Evolutionary conservation across 2,113 vertebrate species (phyloP), one percentile per base, ranked within the genome.

Genomic region (Ardeotis arabs): DNA sequence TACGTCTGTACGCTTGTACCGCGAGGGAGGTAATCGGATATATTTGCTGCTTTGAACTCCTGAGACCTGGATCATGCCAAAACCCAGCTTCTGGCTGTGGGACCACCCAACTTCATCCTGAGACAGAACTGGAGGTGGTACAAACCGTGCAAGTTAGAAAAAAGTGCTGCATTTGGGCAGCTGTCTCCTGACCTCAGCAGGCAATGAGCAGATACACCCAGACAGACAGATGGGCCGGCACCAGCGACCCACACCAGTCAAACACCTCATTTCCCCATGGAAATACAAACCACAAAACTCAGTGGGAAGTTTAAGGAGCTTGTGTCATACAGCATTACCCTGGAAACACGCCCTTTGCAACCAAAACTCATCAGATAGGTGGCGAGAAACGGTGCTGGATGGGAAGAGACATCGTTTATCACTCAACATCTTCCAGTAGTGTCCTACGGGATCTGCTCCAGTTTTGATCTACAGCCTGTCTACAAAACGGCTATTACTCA

Each of bases 381-480:
- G 2, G 11, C 2, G 10, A 80, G 66, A 76, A 90, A 69, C 0
- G 0, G 29, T 68, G 78, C 75, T 56, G 82, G 75, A 45, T 50
- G 59, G 37, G 67, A 62, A 50, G 77, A 19, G 16, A 88, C 9
- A 35, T 44, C 49, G 17, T 80, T 80, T 60, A 67, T 80, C 87
- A 69, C 59, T 56, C 49, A 49, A 76, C 80, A 89, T 21, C 79
- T 84, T 85, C 56, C 62, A 47, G 90, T 7, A 90, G 25, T 7
- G 39, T 60, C 82, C 90, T 87, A 39, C 0, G 9, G 95, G 84
- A 87, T 81, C 84, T 79, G 82, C 53, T 91, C 90, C 73, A 72
- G 15, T 75, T 91, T 63, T 94, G 87, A 94, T 78, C 93, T 85
- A 82, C 66, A 85, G 79, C 58, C 72, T 52, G 66, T 72, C 90